These are phyloP conservation scores for Platypus cylindrus DNA, from an alignment of 2,888 invertebrate genomes.

Conservation along the genomic window DNA sequence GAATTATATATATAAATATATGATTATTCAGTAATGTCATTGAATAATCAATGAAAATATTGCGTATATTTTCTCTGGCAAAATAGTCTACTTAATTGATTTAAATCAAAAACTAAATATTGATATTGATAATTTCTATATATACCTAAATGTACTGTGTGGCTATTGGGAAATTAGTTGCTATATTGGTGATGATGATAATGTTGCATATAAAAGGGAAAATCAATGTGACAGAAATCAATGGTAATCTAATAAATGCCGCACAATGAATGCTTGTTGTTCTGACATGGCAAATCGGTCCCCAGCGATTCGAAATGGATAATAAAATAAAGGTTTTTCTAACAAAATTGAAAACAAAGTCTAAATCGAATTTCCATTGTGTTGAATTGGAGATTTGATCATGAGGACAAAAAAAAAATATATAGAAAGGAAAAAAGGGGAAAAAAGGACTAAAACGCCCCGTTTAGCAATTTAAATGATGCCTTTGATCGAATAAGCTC, in stretches of 20 bases:
- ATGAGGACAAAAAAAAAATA: no score
- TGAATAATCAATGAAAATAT: no score
- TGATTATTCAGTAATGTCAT: no score
- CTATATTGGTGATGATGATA: constrained; percentile 12
- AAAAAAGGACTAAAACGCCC: constrained; percentile 34
- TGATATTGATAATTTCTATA: no score
- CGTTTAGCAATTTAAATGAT: constrained; percentile 37
- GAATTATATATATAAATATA: no score
- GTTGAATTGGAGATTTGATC: constrained; percentile 31
- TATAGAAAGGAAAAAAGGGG: no score
- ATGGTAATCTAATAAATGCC: constrained; percentile 30
- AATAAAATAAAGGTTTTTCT: constrained; percentile 26
- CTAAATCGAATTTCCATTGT: constrained; percentile 28
- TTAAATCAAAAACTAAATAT: no score
- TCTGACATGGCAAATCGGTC: constrained; percentile 25
- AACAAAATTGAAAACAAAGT: constrained; percentile 28
- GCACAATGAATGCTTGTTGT: constrained; percentile 26
- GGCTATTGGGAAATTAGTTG: constrained; percentile 13
- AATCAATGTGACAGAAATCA: constrained; percentile 30
- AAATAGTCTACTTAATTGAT: no score
- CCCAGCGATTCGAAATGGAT: constrained; percentile 19
- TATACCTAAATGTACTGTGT: no score
- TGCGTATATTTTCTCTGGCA: no score
- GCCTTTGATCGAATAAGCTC: constrained; percentile 28
- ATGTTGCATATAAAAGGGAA: constrained; percentile 12